Conservation (phyloP, 1,140 invertebrate species). For the Cydia fagiglandana region DNA sequence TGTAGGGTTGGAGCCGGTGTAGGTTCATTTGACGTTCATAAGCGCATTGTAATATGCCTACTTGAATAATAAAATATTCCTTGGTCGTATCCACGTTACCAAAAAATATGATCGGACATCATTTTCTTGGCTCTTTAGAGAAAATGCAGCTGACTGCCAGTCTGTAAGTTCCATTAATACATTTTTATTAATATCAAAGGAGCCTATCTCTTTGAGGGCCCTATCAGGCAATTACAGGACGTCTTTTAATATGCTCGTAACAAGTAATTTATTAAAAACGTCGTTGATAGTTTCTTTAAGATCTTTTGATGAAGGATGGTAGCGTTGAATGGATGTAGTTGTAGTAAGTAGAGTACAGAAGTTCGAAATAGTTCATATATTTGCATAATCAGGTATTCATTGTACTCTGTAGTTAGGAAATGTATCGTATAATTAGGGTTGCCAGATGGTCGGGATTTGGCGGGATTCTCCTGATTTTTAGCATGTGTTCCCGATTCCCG, state of each 20-base stretch:
- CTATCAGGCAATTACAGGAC: conserved; percentile 57
- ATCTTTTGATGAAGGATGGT: background rate
- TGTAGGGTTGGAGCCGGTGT: too few species aligned
- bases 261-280: conserved; percentile 27
- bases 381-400: too few species aligned
- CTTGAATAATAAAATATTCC: background rate
- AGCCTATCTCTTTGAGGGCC: conserved; percentile 57
- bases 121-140: conserved; percentile 73
- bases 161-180: conserved; percentile 70
- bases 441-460: too few species aligned
- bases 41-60: too few species aligned
- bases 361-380: too few species aligned
- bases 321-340: background rate
- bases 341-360: too few species aligned
- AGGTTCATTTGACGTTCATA: too few species aligned
- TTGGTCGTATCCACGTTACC: conserved; percentile 41
- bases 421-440: too few species aligned
- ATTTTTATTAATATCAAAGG: conserved; percentile 74
- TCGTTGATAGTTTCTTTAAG: background rate
- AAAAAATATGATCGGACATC: conserved; percentile 61
- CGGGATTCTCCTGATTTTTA: too few species aligned
- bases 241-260: conserved; percentile 44
- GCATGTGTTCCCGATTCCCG: too few species aligned
- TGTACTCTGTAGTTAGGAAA: too few species aligned
- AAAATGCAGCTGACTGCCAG: conserved; percentile 72